Evolutionary conservation across 2,113 vertebrate genomes (phyloP), one percentile per base, ranked within the genome.

Genomic region (Pseudorhombus dupliciocellatus): DNA sequence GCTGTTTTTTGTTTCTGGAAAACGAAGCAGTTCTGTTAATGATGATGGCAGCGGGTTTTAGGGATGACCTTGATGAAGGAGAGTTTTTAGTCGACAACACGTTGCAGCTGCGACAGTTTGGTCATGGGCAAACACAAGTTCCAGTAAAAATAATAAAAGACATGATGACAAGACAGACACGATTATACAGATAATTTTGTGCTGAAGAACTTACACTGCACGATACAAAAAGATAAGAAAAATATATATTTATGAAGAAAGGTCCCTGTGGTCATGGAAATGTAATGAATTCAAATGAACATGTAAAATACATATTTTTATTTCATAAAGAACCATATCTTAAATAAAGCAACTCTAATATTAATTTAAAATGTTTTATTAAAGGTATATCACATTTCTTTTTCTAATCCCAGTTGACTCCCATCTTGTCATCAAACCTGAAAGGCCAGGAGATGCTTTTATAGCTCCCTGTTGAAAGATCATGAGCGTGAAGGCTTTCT

Each of bases 11-110:
- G 51, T 69, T 87, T 75, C 57, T 70, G 1, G 60, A 60, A 79
- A 79, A 71, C 78, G 12, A 78, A 79, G 75, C 80, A 83, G 62
- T 78, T 81, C 9, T 81, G 52, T 70, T 77, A 76, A 76, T 81
- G 65, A 67, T 79, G 77, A 81, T 55, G 70, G 66, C 77, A 85
- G 83, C 80, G 54, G 28, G 50, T 80, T 85, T 81, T 58, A 28
- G 34, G 24, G 57, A 61, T 34, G 65, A 83, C 77, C 72, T 81
- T 81, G 66, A 70, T 67, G 73, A 60, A 65, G 57, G 66, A 71
- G 51, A 65, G 67, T 77, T 64, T 65, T 24, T 25, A n/a, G 46
- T 50, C 5, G 14, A 69, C 58, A 11, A 53, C 57, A 62, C 34
- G 26, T 21, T 20, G 54, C 54, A 16, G 37, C 18, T 37, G 42